Conservation (phyloP, 2,797 vertebrate species). For the Fistularia commersonii region DNA sequence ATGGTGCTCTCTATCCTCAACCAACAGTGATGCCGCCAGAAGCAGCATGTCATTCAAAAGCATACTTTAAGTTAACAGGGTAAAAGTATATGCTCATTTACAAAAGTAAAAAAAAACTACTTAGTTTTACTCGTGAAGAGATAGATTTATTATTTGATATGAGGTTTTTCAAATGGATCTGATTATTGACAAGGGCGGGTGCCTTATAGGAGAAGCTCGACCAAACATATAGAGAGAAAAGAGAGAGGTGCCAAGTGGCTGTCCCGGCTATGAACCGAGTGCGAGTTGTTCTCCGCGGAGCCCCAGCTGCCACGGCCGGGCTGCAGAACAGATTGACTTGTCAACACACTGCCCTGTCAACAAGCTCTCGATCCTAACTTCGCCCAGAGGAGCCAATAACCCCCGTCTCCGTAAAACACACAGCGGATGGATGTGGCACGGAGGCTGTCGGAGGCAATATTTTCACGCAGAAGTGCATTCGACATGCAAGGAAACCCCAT, state of each 20-base stretch:
- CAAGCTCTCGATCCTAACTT: conserved; percentile 37
- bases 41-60: too few species aligned
- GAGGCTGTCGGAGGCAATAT: conserved; percentile 15
- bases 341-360: conserved; percentile 64
- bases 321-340: conserved; percentile 57
- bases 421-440: conserved; percentile 11
- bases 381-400: conserved; percentile 11
- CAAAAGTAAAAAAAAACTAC: too few species aligned
- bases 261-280: conserved; percentile 18
- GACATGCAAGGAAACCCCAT: conserved; percentile 8
- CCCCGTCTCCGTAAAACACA: conserved; percentile 17
- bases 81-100: too few species aligned
- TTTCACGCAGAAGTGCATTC: conserved; percentile 5
- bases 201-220: too few species aligned
- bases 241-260: conserved; percentile 9
- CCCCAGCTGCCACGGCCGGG: conserved; percentile 44
- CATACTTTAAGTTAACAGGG: too few species aligned
- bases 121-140: too few species aligned
- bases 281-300: conserved; percentile 18
- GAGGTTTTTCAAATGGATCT: background rate
- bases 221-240: background rate
- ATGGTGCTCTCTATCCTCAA: too few species aligned
- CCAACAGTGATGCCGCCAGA: too few species aligned
- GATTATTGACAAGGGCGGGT: background rate
- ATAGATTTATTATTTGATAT: too few species aligned